A percentile compares a stretch with the other conserved stretches of the same genome.
Conservation (phyloP, 1,140 invertebrate genomes). For the Macrosteles quadrilineatus region DNA sequence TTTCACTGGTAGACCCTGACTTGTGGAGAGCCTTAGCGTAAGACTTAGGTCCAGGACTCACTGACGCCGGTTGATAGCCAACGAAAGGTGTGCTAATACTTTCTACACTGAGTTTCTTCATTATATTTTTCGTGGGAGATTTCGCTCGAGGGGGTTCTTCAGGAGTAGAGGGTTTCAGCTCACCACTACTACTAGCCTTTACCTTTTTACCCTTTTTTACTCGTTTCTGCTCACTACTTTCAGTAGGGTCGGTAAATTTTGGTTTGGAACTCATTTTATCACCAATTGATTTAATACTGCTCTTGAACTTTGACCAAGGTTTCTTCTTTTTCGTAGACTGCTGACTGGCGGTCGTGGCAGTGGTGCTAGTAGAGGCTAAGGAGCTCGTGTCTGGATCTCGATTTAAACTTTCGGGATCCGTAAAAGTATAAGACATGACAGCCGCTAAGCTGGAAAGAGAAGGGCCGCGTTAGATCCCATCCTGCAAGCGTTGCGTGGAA, state of each 20-base stretch:
- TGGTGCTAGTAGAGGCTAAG: background rate
- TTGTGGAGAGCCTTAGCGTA: slow-evolving; percentile 49
- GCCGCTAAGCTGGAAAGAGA: background rate
- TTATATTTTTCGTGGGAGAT: background rate
- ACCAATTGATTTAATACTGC: background rate
- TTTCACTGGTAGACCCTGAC: slow-evolving; percentile 37
- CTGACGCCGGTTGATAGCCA: slow-evolving; percentile 54
- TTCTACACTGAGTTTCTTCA: slow-evolving; percentile 17
- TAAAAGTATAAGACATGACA: slow-evolving; percentile 12
- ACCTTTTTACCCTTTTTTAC: background rate
- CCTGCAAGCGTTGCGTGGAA: background rate
- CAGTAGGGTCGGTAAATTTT: background rate
- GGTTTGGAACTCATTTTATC: slow-evolving; percentile 15
- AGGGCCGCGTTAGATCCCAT: background rate
- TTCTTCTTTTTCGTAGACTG: background rate
- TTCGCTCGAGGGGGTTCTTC: background rate
- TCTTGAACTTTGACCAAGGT: slow-evolving; percentile 6
- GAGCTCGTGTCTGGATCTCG: slow-evolving; percentile 8
- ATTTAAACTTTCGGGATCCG: background rate
- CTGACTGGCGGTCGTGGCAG: background rate
- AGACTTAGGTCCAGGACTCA: slow-evolving; percentile 4
- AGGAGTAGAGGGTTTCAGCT: background rate
- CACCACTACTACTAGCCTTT: background rate
- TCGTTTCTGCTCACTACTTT: background rate
- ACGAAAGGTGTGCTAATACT: slow-evolving; percentile 31